Percentiles rank a stretch among this genome's conserved stretches.
These are phyloP conservation scores for Lissonota sp. DNA, from an alignment of 2,888 invertebrate genomes.

Conservation along the genomic window DNA sequence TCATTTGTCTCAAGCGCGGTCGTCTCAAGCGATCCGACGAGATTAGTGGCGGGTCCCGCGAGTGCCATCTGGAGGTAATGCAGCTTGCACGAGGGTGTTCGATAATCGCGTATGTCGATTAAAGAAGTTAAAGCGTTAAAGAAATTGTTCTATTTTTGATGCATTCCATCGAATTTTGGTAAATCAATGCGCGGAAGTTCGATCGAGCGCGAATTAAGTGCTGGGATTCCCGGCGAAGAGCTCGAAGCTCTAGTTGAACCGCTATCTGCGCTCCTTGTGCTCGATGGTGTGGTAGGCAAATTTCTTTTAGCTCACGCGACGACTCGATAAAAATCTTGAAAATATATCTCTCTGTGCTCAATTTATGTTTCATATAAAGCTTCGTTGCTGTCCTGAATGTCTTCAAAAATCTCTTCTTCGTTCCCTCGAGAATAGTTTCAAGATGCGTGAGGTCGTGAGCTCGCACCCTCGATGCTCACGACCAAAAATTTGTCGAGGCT, in stretches of 20 bases:
- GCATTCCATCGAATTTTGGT: background rate
- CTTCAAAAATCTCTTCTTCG: background rate
- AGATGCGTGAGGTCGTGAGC: background rate
- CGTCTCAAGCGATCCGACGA: no score
- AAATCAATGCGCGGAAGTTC: background rate
- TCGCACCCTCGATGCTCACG: background rate
- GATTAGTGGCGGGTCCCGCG: no score
- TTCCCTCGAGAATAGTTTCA: background rate
- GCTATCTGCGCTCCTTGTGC: no score
- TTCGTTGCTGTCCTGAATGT: background rate
- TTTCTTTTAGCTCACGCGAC: background rate
- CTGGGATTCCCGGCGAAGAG: background rate
- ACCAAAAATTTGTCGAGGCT: background rate
- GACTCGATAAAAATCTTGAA: background rate
- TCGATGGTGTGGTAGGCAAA: background rate
- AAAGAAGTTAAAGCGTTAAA: background rate
- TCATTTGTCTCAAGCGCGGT: no score
- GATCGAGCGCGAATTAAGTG: background rate
- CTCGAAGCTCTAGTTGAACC: background rate
- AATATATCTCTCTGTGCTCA: background rate
- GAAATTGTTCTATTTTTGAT: background rate
- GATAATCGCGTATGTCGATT: background rate
- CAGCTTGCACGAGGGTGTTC: background rate
- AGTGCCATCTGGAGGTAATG: no score
- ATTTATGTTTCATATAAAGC: background rate